Evolutionary conservation across 2,113 vertebrate species (phyloP), one percentile per base, ranked within the genome.

Genomic region (Phainopepla nitens): DNA sequence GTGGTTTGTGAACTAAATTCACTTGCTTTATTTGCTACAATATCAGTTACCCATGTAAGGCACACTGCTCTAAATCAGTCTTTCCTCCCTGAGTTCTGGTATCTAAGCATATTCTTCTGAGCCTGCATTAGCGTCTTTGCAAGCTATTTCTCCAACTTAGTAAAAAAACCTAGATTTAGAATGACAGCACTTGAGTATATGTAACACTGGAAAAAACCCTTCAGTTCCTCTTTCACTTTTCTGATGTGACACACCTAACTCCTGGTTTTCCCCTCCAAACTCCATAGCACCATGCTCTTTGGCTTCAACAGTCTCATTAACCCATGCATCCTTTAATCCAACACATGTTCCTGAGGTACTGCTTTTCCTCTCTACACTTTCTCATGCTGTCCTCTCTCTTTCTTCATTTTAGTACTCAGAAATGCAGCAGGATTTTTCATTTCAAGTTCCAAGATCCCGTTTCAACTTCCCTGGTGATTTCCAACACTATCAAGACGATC

Each of bases 401-500:
- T 58, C 44, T 71, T 79, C 44, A 42, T 54, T 36, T 81, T 51
- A 47, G 18, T 47, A 47, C 22, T 75, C 81, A 85, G 15, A 94
- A 71, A 84, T 29, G 44, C 4, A 7, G 65, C 36, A 76, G 53
- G 14, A 51, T 31, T 82, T 87, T 76, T 91, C 14, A 61, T 65
- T 68, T 94, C 62, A 72, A 85, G 50, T 93, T 91, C 78, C 66
- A 91, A 58, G 73, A 95, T 82, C 73, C 47, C 21, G 33, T 93
- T 95, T 90, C 12, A 2, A 89, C 42, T 91, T 91, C 73, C 66
- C 36, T 69, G 54, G 84, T 83, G 66, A 88, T 77, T 95, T 90
- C 71, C 78, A 88, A 11, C 29, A 77, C 62, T 51, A 42, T n/a
- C 33, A 76, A 73, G 45, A 87, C 24, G 23, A 22, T 68, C 24